Evolutionary conservation across 2,797 vertebrate species (phyloP), one percentile per base, ranked within the genome.

Genomic region (Helarctos malayanus): DNA sequence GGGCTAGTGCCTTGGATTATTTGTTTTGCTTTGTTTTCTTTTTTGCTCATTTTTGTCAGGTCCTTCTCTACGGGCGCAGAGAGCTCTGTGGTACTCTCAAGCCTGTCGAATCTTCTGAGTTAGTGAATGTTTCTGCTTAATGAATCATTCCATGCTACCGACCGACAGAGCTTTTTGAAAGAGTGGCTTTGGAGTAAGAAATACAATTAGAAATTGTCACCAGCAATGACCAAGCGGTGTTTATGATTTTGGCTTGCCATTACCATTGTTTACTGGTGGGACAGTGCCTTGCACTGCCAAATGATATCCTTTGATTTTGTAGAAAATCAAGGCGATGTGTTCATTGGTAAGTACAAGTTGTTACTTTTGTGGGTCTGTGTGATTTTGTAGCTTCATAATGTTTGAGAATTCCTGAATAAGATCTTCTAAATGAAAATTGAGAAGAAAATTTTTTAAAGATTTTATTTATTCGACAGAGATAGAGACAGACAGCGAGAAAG

Each of bases 291-390:
- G 35, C 2, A 0, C 29, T n/a, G 49, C 35, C 6, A 15, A 79
- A n/a, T 45, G 57, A 25, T 19, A 29, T 19, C 23, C 7, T 82
- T 59, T 57, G 25, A 45, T 84, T 85, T 75, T 59, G 29, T 41
- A 93, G 59, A 63, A 93, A 90, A 87, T 56, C 63, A 56, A 91
- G 76, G 25, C 75, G 63, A 82, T 65, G 5, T n/a, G 57, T 63
- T 23, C 27, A 68, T 3, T 5, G 32, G 32, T 59, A 7, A 14
- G 3, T n/a, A 2, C 45, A 25, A 10, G 2, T 35, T 9, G 18
- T 65, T 19, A 52, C 1, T n/a, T 35, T 35, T 35, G 68, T 32
- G 12, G 13, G 59, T 87, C 15, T 81, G 75, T 87, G 18, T 81
- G 75, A 18, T 68, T 80, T 29, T 83, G 29, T 29, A 94, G 21